A percentile compares a stretch with the other conserved stretches of the same genome.
Evolutionary conservation across 2,797 vertebrate genomes (phyloP).

Genomic region (Cichlasoma orientale): DNA sequence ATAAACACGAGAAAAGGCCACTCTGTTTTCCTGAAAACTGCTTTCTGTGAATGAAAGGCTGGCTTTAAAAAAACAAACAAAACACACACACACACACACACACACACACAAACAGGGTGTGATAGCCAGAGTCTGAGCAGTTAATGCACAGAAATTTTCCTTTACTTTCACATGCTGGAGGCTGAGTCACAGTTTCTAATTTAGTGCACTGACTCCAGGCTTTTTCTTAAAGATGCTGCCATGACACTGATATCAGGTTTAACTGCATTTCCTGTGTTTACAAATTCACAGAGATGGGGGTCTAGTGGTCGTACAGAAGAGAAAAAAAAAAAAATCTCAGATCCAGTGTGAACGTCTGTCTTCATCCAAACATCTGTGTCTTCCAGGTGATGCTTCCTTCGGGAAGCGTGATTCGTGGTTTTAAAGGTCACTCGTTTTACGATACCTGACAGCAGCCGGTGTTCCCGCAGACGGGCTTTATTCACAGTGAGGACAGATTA

Average conservation of each 20-base stretch:
- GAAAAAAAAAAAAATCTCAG: background rate
- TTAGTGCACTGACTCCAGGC: background rate
- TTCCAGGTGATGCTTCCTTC: constrained; percentile 25
- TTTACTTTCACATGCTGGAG: background rate
- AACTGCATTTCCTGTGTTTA: constrained; percentile 12
- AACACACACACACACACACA: too few species aligned
- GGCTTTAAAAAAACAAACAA: background rate
- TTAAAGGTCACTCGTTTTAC: constrained; percentile 14
- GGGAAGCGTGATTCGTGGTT: constrained; percentile 3
- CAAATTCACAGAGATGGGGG: background rate
- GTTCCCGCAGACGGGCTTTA: background rate
- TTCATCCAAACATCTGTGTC: constrained; percentile 19
- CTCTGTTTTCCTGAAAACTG: constrained; percentile 3
- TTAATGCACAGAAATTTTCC: constrained; percentile 10
- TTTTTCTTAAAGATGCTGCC: constrained; percentile 8
- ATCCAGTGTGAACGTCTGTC: background rate
- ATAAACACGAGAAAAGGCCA: constrained; percentile 3
- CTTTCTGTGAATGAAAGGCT: constrained; percentile 1
- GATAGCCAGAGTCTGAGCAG: background rate
- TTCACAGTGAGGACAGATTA: background rate
- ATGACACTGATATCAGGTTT: constrained; percentile 21
- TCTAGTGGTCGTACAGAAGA: background rate
- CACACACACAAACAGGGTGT: background rate
- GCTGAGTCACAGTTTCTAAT: background rate
- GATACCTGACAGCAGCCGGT: constrained; percentile 3